Evolutionary conservation across 2,113 vertebrate genomes (phyloP).

Genomic region (Corythaeola cristata): DNA sequence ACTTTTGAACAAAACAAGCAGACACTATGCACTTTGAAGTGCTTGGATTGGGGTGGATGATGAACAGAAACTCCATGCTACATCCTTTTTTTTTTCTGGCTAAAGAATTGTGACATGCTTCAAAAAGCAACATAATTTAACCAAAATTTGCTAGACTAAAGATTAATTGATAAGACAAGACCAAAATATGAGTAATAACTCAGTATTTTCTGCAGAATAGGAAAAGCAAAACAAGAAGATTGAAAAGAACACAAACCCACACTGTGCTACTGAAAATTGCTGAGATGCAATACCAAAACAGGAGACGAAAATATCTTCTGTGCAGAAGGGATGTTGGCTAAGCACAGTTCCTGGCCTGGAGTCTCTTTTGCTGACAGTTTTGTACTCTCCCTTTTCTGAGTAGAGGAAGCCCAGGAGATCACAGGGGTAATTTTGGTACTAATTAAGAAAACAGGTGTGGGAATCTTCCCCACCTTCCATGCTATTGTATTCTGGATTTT

Average conservation of each 20-base stretch:
- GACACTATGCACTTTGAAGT: neutral
- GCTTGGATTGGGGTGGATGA: neutral
- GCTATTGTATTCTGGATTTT: no score
- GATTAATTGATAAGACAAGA: neutral
- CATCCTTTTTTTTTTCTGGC: rapidly evolving
- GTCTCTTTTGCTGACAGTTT: neutral
- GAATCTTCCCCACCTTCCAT: neutral
- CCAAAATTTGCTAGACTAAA: neutral
- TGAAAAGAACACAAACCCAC: neutral
- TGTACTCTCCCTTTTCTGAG: neutral
- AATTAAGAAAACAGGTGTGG: neutral
- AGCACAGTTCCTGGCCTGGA: neutral
- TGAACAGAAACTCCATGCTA: neutral
- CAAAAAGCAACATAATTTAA: neutral
- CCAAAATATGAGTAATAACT: neutral
- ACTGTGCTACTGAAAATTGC: neutral
- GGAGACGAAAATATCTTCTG: neutral
- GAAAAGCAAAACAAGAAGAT: neutral
- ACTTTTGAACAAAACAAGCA: neutral
- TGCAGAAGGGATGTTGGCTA: neutral
- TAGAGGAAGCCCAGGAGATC: neutral
- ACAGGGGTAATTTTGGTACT: neutral
- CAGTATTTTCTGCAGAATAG: neutral
- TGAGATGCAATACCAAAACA: neutral
- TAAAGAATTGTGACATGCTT: neutral